These are phyloP conservation scores for Cynopterus brachyotis DNA, from an alignment of 2,113 vertebrate species.

Conservation along the genomic window DNA sequence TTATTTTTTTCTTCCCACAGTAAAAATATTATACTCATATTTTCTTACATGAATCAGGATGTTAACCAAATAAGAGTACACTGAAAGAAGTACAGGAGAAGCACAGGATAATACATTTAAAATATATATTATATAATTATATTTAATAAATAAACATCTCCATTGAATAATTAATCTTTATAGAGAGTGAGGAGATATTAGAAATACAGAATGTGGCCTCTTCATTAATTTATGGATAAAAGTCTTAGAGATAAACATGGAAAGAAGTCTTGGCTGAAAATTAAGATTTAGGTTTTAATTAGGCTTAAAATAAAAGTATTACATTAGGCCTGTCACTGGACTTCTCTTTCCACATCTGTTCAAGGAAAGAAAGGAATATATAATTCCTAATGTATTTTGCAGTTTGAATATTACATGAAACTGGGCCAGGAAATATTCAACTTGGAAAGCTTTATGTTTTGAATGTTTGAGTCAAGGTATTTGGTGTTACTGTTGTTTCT, in stretches of 20 bases:
- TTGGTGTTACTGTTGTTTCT: not conserved
- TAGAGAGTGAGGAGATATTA: not conserved
- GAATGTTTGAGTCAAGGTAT: not conserved
- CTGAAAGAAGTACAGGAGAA: not conserved
- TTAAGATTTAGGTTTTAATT: not conserved
- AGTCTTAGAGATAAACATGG: not conserved
- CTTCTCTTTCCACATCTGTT: not conserved
- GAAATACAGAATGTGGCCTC: not conserved
- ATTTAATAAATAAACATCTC: not conserved
- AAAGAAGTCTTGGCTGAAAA: not conserved
- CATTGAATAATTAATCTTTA: not conserved
- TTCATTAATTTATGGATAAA: not conserved
- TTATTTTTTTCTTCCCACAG: not conserved
- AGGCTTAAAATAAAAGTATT: not conserved
- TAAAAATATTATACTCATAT: not conserved
- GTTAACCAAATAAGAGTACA: not conserved
- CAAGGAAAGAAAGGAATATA: not conserved
- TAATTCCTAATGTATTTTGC: not conserved
- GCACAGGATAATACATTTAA: not conserved
- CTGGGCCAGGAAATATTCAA: not conserved
- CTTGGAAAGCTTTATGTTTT: not conserved
- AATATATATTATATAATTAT: not conserved
- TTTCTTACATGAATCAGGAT: not conserved
- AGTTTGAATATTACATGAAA: not conserved
- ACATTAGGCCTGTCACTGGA: not conserved